A percentile compares a stretch with the other conserved stretches of the same genome.
These are phyloP conservation scores for Vultur gryphus DNA, from an alignment of 2,797 vertebrate genomes.

Conservation along the genomic window DNA sequence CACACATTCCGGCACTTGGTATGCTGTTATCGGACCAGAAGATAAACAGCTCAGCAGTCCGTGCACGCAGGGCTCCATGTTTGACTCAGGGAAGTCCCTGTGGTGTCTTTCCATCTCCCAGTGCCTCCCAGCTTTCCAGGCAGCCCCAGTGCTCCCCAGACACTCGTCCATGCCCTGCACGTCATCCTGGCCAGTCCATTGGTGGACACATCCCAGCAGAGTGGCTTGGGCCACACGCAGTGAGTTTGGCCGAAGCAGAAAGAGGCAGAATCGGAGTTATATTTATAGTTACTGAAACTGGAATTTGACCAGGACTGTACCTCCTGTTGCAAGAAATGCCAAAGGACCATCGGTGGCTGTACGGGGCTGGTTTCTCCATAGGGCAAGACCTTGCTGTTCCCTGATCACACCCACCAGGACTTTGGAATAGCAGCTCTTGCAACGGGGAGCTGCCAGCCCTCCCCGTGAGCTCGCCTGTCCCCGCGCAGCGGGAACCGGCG, in stretches of 20 bases:
- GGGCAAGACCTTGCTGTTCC: neutral
- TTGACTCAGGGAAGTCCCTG: neutral
- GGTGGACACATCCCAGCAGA: neutral
- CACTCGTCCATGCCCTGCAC: rapidly evolving
- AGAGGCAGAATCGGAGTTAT: neutral
- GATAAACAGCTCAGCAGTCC: neutral
- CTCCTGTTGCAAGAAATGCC: neutral
- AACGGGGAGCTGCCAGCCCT: neutral
- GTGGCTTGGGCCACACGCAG: rapidly evolving
- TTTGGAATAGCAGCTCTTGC: constrained; percentile 8
- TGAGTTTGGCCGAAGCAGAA: neutral
- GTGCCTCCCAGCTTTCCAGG: neutral
- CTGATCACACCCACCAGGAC: neutral
- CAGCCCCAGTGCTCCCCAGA: neutral
- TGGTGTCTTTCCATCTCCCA: neutral
- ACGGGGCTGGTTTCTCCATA: neutral
- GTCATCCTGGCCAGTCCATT: rapidly evolving
- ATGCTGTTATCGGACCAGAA: neutral
- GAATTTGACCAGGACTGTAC: constrained; percentile 37
- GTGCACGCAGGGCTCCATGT: neutral
- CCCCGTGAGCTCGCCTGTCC: rapidly evolving
- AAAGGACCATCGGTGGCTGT: neutral
- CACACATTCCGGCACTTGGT: neutral
- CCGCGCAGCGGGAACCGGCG: rapidly evolving
- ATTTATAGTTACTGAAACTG: neutral